These are phyloP conservation scores for Cephus spinipes DNA, from an alignment of 2,888 invertebrate species.

Conservation along the genomic window DNA sequence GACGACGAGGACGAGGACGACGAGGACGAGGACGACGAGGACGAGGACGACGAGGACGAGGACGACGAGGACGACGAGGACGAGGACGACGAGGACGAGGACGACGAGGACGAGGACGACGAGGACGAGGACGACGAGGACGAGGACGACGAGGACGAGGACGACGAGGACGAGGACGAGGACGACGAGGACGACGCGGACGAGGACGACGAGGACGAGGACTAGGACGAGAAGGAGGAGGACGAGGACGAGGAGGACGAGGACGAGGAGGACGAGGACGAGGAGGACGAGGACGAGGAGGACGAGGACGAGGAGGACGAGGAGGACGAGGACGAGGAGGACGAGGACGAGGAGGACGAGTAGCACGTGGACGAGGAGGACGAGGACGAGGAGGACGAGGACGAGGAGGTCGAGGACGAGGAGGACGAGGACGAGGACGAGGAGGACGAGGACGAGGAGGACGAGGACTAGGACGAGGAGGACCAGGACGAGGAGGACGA, in stretches of 20 bases:
- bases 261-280: conserved; percentile 3
- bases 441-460: not conserved
- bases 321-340: not conserved
- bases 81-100: not conserved
- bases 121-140: not conserved
- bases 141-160: conserved; percentile 3
- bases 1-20: not conserved
- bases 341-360: not conserved
- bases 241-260: conserved; percentile 1
- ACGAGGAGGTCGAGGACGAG: not conserved
- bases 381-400: not conserved
- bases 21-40: not conserved
- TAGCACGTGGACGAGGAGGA: not conserved
- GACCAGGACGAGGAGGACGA: not conserved
- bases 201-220: no score
- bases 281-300: conserved; percentile 1
- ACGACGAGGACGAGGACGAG: conserved; percentile 1
- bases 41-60: not conserved
- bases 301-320: not conserved
- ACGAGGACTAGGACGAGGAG: no score
- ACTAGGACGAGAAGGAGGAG: no score
- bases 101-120: not conserved
- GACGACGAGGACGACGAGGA: conserved; percentile 1
- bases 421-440: not conserved
- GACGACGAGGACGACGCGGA: no score